Base-by-base conservation (phyloP, 2,113 vertebrate species). In the Engraulis encrasicolus region DNA sequence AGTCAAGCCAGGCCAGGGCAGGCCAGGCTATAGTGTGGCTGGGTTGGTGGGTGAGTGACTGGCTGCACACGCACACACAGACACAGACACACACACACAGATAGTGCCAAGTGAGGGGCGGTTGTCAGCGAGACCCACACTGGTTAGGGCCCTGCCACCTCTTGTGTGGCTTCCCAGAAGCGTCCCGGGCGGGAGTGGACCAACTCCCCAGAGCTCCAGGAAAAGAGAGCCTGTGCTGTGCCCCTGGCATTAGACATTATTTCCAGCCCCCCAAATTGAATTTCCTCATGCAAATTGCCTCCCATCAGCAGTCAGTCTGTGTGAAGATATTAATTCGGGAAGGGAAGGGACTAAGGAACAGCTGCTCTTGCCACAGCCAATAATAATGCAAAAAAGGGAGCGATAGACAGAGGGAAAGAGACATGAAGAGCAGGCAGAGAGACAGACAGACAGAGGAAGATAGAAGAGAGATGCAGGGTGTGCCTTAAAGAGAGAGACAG, bases 321-420 rank as follows among this genome's bases (percentile, higher is more conserved):
- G 91, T 89, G 92, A 90, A 91, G 90, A 92, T 91, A 94, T 92
- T 94, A 94, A 96, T 95, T 95, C 91, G 84, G 87, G 88, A 88
- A 87, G 89, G 90, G 90, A 89, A 88, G 91, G 92, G 91, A 91
- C 92, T 92, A 92, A 50, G 92, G 93, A 95, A 94, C 95, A 95
- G 94, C 93, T 95, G 95, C 94, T 96, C 91, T 91, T 85, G 92
- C 93, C 94, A 92, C 92, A 93, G 93, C 94, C 94, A 94, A 95
- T 94, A 95, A 95, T 94, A 94, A 93, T 84, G 84, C 86, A 87
- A 92, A 82, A 86, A 40, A 83, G 85, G 77, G 61, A 58, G 85
- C 71, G 27, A 50, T 31, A 81, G 50, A 79, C 37, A 86, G 77
- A 78, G n/a, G 74, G 37, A 84, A 77, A 61, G 78, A 85, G 52